Base-by-base conservation (phyloP, 2,888 invertebrate genomes). In the Nomada flava region DNA sequence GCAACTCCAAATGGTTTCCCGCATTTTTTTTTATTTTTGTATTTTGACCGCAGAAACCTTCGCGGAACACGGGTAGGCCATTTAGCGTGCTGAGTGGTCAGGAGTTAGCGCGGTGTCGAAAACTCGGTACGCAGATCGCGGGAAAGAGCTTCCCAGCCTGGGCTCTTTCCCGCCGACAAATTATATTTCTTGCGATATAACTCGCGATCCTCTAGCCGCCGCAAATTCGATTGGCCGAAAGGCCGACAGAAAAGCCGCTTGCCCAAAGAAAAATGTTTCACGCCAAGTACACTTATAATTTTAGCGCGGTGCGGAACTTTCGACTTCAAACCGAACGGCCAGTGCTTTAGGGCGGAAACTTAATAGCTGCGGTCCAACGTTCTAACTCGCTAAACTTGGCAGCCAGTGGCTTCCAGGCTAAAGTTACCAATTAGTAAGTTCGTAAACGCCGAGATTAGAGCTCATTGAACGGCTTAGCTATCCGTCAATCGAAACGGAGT, bases 1-100 rank as follows among this genome's bases (percentile, higher is more conserved):
- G 55, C 62, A 68, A 76, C 55, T 57, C 50, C 50, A 20, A 68
- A 42, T 13, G 63, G 57, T 76, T 71, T 64, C 52, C 50, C 36
- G 57, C 55, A 57, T 26, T 71, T 67, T 77, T 77, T 23, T 23
- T 23, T 23, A 1, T 23, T 79, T 36, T 36, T 36, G 53, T 47
- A 47, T 80, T 80, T 65, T 52, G 67, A 79, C 77, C 79, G 47
- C 79, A 79, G 7, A 44, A 76, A 68, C 53, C 50, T 55, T 52
- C 36, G 47, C 64, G 55, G 67, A 62, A 77, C 79, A 67, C 62
- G 71, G 65, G 65, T 78, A 71, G 71, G 60, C 79, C 70, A 80
- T 78, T 80, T 71, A 80, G 62, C 65, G 42, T 23, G 55, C 47
- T n/a, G 55, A 72, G 78, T 78, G 78, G 78, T 72, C 50, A 44